Evolutionary conservation across 2,797 vertebrate genomes (phyloP), one percentile per base, ranked within the genome.

Genomic region (Enteromius viviparus): DNA sequence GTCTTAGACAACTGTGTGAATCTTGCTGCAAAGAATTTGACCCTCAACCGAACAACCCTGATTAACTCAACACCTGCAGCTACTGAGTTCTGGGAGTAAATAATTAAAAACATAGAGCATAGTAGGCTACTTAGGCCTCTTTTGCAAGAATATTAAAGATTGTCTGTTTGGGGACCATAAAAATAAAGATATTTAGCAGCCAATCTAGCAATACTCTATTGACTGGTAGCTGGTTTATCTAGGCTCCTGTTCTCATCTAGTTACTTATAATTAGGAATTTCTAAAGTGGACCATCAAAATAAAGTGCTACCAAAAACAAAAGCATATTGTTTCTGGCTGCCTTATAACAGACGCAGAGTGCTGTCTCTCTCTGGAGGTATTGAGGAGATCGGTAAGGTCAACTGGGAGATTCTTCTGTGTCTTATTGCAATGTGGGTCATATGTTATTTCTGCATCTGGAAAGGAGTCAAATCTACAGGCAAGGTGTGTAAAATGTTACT

Each of bases 71-170:
- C 91, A 11, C 93, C 92, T 15, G 88, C 94, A 65, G 91, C 93
- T 49, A 93, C 91, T 19, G 93, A 95, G 66, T 94, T 95, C 89
- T 95, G 94, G 94, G 93, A 95, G 94, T 95, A 92, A 65, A 93
- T 91, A 21, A 29, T 11, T 40, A 11, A 40, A 66, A 0, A 37
- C 34, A 37, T 37, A 6, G 32, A n/a, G n/a, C n/a, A n/a, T n/a
- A n/a, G n/a, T n/a, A n/a, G 32, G 2, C 32, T 32, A 32, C 32
- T 32, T 3, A 32, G 32, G 34, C 34, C 34, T 37, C 34, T 37
- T 37, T 37, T 55, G 21, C 17, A 53, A n/a, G n/a, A 69, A 69
- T 17, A 47, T n/a, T 55, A n/a, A 26, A 60, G 2, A 10, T n/a
- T 58, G 8, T 58, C 21, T 58, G 9, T 58, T 58, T 3, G 55